Evolutionary conservation across 2,113 vertebrate species (phyloP).

Genomic region (Nasalis larvatus): DNA sequence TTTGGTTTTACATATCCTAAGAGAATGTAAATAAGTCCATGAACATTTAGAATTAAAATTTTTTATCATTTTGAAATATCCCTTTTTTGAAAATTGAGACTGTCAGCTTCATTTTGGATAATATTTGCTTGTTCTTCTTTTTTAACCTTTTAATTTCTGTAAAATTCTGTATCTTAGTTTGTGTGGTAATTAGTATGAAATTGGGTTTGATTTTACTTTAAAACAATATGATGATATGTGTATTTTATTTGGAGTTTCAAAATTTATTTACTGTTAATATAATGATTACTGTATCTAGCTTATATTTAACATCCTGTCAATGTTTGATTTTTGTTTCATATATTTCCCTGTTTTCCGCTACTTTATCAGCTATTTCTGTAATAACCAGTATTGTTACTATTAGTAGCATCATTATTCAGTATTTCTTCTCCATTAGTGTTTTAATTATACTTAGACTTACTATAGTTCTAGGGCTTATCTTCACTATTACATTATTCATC

Average conservation of each 20-base stretch:
- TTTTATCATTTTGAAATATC: background rate
- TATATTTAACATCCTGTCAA: background rate
- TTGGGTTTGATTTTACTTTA: background rate
- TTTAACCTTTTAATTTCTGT: background rate
- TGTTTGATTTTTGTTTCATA: background rate
- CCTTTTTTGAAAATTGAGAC: background rate
- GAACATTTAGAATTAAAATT: background rate
- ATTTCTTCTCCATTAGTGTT: background rate
- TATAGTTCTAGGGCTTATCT: background rate
- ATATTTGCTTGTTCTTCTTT: background rate
- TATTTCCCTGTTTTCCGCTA: background rate
- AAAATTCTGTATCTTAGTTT: background rate
- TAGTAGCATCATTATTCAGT: background rate
- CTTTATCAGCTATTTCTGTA: background rate
- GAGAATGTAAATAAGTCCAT: background rate
- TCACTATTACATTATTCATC: background rate
- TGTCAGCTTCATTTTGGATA: background rate
- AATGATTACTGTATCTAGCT: background rate
- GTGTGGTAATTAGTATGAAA: background rate
- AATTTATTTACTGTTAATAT: background rate
- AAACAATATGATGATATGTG: background rate
- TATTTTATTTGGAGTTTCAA: background rate
- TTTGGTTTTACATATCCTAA: background rate
- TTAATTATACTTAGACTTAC: background rate
- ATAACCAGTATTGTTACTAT: background rate